Evolutionary conservation across 2,797 vertebrate genomes (phyloP).

Genomic region (Danio choprae): DNA sequence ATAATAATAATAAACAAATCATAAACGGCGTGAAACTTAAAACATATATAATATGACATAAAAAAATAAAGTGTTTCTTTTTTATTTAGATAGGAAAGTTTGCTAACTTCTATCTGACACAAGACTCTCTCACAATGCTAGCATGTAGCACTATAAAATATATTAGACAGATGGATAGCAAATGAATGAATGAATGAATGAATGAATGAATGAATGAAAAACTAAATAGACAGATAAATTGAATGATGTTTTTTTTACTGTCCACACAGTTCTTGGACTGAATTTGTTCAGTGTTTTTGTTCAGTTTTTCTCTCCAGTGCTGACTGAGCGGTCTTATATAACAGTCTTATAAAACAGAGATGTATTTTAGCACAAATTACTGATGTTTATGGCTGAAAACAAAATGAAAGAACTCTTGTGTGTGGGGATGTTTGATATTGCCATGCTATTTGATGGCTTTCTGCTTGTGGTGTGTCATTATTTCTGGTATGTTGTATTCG

Average conservation of each 20-base stretch:
- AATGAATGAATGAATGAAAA: too few relatives aligned
- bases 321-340: background rate
- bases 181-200: too few relatives aligned
- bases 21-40: background rate
- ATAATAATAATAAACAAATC: background rate
- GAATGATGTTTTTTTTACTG: too few relatives aligned
- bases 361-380: background rate
- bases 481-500: background rate
- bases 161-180: too few relatives aligned
- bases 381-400: slow-evolving; percentile 20
- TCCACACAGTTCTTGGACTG: background rate
- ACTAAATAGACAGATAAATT: too few relatives aligned
- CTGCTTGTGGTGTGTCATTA: background rate
- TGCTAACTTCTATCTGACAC: background rate
- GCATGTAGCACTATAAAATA: too few relatives aligned
- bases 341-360: background rate
- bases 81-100: background rate
- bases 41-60: background rate
- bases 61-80: background rate
- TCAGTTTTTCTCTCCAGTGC: background rate
- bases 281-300: background rate
- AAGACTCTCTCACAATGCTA: background rate
- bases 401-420: slow-evolving; percentile 31
- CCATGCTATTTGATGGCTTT: background rate
- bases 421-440: background rate